Evolutionary conservation across 2,113 vertebrate species (phyloP), one percentile per base, ranked within the genome.

Genomic region (Pavo muticus): DNA sequence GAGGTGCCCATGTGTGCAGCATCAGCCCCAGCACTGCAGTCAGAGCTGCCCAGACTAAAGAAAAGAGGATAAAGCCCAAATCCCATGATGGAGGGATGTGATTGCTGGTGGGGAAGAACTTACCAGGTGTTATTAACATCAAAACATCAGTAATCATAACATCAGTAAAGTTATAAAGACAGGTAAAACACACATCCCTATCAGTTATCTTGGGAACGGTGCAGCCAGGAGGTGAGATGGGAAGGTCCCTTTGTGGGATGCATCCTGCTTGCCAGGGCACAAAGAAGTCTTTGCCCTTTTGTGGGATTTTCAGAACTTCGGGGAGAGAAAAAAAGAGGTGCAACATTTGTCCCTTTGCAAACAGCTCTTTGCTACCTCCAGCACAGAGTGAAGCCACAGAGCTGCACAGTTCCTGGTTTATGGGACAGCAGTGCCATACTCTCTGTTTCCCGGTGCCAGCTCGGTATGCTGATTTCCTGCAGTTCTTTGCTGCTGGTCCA

Each of bases 61-160:
- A 86, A 68, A 37, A 21, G 16, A 80, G 75, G 45, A 52, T 64
- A 81, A 64, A 81, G 30, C 45, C 60, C 59, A 30, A 23, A 30
- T 12, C 16, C 18, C 5, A 2, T 0, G 0, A 27, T 19, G 16
- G 35, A 67, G 32, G 0, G 1, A n/a, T 35, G 35, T 9, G 35
- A 60, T 25, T 82, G 84, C 60, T 61, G n/a, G 4, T 65, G 59
- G 67, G 48, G 63, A 84, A 76, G 94, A 88, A 80, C 87, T 63
- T 89, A 88, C 65, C 19, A 82, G 92, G 73, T 88, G 63, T 84
- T 93, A 42, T 80, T 87, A 95, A 83, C 95, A 84, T 95, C 77
- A 57, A 91, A 92, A 39, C 75, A 82, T 57, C 81, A 63, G 91
- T 89, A 91, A 78, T 82, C 35, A 35, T 35, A 92, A 39, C 75